Conservation (phyloP, 2,888 invertebrate species). For the Dolomedes plantarius region DNA sequence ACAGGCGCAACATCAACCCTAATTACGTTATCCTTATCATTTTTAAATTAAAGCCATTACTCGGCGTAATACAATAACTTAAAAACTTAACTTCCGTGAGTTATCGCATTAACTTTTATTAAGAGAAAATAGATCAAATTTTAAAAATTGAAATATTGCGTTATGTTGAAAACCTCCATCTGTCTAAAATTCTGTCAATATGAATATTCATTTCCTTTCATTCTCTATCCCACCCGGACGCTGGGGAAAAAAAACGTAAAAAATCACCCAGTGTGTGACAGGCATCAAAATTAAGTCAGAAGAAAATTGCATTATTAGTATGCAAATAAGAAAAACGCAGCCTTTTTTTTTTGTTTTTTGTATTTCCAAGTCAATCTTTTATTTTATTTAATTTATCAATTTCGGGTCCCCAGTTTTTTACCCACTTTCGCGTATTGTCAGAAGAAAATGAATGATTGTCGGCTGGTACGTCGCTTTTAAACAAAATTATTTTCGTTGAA, state of each 20-base stretch:
- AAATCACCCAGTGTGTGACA: conserved; percentile 2
- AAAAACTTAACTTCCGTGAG: too few relatives aligned
- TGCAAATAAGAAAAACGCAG: conserved; percentile 1
- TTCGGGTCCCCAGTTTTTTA: background rate
- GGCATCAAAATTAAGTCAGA: conserved; percentile 20
- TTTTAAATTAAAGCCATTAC: too few relatives aligned
- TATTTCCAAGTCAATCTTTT: background rate
- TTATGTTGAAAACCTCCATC: background rate
- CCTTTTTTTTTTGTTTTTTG: background rate
- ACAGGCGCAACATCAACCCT: too few relatives aligned
- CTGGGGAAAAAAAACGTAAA: background rate
- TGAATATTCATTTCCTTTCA: conserved; percentile 5
- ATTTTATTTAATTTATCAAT: conserved; percentile 13
- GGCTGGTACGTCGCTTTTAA: background rate
- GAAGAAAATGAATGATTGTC: conserved; percentile 2
- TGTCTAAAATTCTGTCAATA: conserved; percentile 1
- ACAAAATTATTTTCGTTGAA: background rate
- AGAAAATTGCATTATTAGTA: conserved; percentile 17
- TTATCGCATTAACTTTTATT: background rate
- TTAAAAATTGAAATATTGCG: background rate
- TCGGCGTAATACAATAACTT: too few relatives aligned
- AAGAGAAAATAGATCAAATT: background rate
- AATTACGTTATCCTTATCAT: too few relatives aligned
- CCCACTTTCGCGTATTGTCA: background rate
- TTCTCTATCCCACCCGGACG: background rate